These are phyloP conservation scores for Tipula lateralis DNA, from an alignment of 2,888 invertebrate species.

Conservation along the genomic window DNA sequence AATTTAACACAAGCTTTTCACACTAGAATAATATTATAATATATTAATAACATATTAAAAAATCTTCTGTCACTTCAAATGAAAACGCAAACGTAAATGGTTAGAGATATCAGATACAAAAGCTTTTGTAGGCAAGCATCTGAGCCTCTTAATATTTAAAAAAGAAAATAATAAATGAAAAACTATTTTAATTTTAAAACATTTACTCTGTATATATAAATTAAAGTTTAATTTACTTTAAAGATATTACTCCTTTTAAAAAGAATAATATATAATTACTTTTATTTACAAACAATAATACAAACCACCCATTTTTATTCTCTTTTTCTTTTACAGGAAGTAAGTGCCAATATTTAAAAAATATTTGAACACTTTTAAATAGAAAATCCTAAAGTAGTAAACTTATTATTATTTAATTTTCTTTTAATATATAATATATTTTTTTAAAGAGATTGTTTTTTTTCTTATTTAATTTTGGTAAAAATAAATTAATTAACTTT, in stretches of 20 bases:
- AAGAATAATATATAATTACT: conserved; percentile 25
- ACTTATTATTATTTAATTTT: neutral
- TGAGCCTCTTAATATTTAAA: conserved; percentile 27
- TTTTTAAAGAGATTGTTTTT: neutral
- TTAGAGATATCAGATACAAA: conserved; percentile 25
- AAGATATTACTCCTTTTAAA: neutral
- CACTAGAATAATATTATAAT: neutral
- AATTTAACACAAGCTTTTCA: neutral
- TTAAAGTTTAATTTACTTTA: conserved; percentile 14
- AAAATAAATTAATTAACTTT: neutral
- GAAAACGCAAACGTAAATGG: neutral
- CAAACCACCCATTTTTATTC: conserved; percentile 37
- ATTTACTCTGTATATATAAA: neutral
- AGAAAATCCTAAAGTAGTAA: neutral
- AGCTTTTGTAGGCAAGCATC: conserved; percentile 15
- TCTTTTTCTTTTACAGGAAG: conserved; percentile 49
- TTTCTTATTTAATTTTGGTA: conserved; percentile 26
- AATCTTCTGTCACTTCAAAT: neutral
- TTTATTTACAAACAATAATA: conserved; percentile 14
- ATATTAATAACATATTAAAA: neutral
- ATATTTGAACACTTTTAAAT: conserved; percentile 4
- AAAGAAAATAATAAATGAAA: neutral
- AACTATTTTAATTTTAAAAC: neutral
- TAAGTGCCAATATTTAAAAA: conserved; percentile 41
- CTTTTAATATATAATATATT: neutral